Evolutionary conservation across 2,113 vertebrate genomes (phyloP).

Genomic region (Pelecanoides urinatrix): DNA sequence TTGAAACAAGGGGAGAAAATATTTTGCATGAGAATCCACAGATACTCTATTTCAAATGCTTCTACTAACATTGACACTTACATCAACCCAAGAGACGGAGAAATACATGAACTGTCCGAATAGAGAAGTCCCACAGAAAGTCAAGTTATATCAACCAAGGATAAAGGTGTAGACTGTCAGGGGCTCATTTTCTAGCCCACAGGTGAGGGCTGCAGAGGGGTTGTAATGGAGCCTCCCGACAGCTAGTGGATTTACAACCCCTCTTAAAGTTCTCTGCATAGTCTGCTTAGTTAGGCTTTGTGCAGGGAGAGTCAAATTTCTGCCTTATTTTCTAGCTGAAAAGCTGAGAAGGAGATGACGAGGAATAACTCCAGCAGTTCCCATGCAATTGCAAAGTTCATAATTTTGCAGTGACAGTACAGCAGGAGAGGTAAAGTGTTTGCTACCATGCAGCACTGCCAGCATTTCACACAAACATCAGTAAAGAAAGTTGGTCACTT

Average conservation of each 20-base stretch:
- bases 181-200: neutral
- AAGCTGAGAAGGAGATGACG: neutral
- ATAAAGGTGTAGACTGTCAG: neutral
- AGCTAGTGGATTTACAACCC: neutral
- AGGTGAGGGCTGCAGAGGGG: neutral
- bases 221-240: neutral
- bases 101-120: neutral
- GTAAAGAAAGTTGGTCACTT: neutral
- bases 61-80: neutral
- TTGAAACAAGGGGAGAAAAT: neutral
- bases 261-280: neutral
- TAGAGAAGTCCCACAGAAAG: neutral
- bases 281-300: neutral
- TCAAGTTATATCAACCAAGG: neutral
- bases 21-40: neutral
- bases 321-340: neutral
- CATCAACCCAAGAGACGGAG: neutral
- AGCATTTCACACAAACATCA: neutral
- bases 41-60: neutral
- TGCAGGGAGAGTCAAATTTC: neutral
- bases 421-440: neutral
- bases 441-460: neutral
- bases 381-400: neutral
- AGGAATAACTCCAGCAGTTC: neutral
- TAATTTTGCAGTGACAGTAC: neutral